These are phyloP conservation scores for Acanthis flammea DNA, from an alignment of 2,797 vertebrate genomes.

Conservation along the genomic window DNA sequence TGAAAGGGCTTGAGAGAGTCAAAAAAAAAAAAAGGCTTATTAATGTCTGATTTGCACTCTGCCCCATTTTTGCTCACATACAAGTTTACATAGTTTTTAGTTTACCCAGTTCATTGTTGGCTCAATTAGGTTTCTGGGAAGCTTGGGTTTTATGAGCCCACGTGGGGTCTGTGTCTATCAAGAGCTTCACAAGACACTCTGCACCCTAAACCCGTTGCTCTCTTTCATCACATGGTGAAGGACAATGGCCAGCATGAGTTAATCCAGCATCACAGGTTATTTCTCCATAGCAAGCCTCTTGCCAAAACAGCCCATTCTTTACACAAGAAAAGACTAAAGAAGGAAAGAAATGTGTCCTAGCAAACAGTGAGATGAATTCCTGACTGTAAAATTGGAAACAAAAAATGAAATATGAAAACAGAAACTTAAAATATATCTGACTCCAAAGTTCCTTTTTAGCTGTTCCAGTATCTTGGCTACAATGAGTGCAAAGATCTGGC, in stretches of 20 bases:
- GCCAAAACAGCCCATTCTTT: not conserved
- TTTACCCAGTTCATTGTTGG: not conserved
- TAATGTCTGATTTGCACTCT: constrained; percentile 48
- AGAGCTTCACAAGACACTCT: not conserved
- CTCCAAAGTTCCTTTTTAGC: constrained; percentile 15
- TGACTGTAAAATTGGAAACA: constrained; percentile 35
- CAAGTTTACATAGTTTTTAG: not conserved
- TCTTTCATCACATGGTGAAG: not conserved
- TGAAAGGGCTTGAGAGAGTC: constrained; percentile 62
- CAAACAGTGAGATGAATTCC: constrained; percentile 24
- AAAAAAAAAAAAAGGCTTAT: not conserved
- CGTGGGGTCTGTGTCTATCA: not conserved
- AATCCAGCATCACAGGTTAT: constrained; percentile 7
- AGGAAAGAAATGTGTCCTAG: constrained; percentile 47
- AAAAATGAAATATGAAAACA: constrained; percentile 51
- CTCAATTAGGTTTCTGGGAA: not conserved
- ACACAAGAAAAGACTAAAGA: constrained; percentile 33
- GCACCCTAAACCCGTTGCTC: not conserved
- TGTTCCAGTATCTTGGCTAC: constrained; percentile 19
- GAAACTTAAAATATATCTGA: constrained; percentile 38
- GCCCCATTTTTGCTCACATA: constrained; percentile 52
- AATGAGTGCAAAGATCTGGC: not conserved
- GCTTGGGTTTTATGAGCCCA: not conserved
- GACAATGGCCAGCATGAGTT: not conserved
- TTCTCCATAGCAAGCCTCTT: not conserved